Evolutionary conservation across 2,113 vertebrate genomes (phyloP).

Genomic region (Brachypodius melanocephalos): DNA sequence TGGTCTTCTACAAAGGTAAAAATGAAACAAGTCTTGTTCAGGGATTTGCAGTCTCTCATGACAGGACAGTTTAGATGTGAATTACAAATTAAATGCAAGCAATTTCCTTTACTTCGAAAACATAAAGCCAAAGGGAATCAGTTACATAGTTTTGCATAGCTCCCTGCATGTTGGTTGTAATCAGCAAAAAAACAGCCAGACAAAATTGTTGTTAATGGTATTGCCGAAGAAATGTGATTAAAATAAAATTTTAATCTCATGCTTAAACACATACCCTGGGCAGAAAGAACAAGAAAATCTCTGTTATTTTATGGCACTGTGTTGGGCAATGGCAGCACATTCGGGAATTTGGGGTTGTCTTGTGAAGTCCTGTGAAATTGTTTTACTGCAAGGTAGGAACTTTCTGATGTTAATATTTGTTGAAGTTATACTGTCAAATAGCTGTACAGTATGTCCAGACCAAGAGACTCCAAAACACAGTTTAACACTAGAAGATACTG

Average conservation of each 20-base stretch:
- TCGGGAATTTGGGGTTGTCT: constrained; percentile 75
- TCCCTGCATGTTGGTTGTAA: neutral
- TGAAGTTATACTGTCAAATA: constrained; percentile 54
- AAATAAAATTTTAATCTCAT: constrained; percentile 15
- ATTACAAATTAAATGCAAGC: neutral
- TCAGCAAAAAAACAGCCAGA: neutral
- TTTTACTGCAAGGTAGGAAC: constrained; percentile 28
- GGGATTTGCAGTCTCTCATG: neutral
- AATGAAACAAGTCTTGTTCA: neutral
- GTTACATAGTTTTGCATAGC: neutral
- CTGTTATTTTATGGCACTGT: constrained; percentile 81
- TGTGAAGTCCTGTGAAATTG: constrained; percentile 72
- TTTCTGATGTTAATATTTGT: constrained; percentile 54
- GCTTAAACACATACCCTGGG: constrained; percentile 63
- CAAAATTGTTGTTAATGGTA: neutral
- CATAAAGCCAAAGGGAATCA: neutral
- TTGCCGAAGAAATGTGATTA: neutral
- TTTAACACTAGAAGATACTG: neutral
- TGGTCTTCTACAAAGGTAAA: neutral
- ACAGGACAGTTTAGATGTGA: neutral
- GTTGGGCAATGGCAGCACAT: constrained; percentile 64
- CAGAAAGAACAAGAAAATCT: constrained; percentile 86
- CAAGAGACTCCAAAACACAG: constrained; percentile 51
- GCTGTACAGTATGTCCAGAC: constrained; percentile 60
- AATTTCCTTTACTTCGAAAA: neutral